A percentile compares a stretch with the other conserved stretches of the same genome.
Conservation (phyloP, 2,888 invertebrate species). For the Podotricha telesiphe region DNA sequence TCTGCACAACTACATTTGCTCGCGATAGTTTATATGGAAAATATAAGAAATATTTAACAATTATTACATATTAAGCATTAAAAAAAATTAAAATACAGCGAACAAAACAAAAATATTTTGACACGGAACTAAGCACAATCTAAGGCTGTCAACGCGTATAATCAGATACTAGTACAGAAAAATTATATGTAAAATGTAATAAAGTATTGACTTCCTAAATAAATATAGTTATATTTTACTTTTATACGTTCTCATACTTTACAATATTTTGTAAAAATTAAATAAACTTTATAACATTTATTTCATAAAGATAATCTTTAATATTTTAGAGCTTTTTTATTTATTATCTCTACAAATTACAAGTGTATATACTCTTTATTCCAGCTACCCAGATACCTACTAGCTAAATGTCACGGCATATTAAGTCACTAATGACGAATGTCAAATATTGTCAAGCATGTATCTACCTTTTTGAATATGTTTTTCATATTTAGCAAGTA, state of each 20-base stretch:
- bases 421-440: not conserved
- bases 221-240: not conserved
- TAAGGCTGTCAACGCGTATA: constrained; percentile 23
- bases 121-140: constrained; percentile 60
- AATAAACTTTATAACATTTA: not conserved
- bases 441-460: constrained; percentile 28
- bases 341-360: not conserved
- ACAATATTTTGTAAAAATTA: not conserved
- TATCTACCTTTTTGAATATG: constrained; percentile 37
- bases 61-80: constrained; percentile 58
- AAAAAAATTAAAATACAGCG: constrained; percentile 53
- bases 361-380: not conserved
- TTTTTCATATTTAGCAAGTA: constrained; percentile 39
- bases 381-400: not conserved
- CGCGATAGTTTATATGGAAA: constrained; percentile 50
- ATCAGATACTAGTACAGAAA: constrained; percentile 10
- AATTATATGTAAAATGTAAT: not conserved
- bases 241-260: not conserved
- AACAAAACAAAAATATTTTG: constrained; percentile 82
- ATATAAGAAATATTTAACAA: constrained; percentile 62
- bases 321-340: not conserved
- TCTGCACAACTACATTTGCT: constrained; percentile 43
- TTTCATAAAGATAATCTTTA: not conserved
- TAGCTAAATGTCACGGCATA: not conserved
- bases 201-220: not conserved